These are phyloP conservation scores for Rhorus exstirpatorius DNA, from an alignment of 2,888 invertebrate genomes.

Conservation along the genomic window DNA sequence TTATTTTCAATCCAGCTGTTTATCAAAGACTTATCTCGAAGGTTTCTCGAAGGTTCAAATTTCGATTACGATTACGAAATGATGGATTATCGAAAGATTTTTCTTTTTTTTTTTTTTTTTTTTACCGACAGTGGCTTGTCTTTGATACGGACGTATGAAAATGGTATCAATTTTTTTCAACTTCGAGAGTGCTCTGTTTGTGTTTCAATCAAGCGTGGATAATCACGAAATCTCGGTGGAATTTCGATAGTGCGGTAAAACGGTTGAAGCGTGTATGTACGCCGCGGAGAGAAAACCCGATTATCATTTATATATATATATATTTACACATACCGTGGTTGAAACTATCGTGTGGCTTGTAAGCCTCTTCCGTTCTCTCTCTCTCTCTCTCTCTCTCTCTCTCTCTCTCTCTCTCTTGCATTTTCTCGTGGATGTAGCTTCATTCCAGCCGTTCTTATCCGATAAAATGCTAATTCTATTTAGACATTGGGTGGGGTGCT, in stretches of 20 bases:
- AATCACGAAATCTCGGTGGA: constrained; percentile 26
- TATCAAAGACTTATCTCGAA: too few species aligned
- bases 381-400: too few species aligned
- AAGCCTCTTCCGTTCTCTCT: too few species aligned
- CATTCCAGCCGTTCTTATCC: constrained; percentile 72
- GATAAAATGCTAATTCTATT: constrained; percentile 78
- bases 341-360: constrained; percentile 58
- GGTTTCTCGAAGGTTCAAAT: too few species aligned
- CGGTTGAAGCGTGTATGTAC: constrained; percentile 40
- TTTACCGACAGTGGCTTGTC: too few species aligned
- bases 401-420: too few species aligned
- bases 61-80: too few species aligned
- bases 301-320: constrained; percentile 30
- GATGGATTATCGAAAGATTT: too few species aligned
- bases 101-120: too few species aligned
- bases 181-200: not conserved
- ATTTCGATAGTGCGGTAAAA: constrained; percentile 31
- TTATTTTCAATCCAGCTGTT: too few species aligned
- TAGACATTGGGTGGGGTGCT: constrained; percentile 68
- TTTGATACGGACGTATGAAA: not conserved
- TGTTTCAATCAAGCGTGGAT: not conserved
- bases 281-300: constrained; percentile 30
- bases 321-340: constrained; percentile 15
- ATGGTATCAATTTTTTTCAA: not conserved
- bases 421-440: constrained; percentile 64